A percentile compares a stretch with the other conserved stretches of the same genome.
These are phyloP conservation scores for Potorous gilbertii DNA, from an alignment of 2,797 vertebrate genomes.

Conservation along the genomic window DNA sequence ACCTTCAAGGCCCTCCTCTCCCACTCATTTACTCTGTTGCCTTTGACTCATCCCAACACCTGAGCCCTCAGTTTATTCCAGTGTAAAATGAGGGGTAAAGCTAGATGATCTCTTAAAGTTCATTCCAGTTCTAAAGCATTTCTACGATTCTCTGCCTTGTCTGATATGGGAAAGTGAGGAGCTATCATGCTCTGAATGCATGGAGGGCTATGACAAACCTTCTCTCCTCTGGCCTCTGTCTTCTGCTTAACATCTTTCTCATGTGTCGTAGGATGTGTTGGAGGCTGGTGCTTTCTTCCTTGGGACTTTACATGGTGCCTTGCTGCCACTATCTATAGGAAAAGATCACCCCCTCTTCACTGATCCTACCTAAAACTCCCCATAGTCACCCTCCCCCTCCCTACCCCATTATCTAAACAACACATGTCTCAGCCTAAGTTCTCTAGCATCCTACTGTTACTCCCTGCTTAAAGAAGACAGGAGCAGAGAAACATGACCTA, in stretches of 20 bases:
- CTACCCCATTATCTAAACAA: background rate
- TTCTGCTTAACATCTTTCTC: background rate
- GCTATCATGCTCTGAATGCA: no score
- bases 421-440: background rate
- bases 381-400: background rate
- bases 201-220: background rate
- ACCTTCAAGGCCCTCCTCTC: no score
- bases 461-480: constrained; percentile 73
- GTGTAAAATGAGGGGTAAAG: no score
- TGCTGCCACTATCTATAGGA: background rate
- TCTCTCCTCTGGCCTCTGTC: background rate
- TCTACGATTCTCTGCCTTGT: background rate
- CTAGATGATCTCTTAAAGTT: no score
- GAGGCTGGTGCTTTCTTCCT: background rate
- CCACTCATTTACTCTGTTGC: no score
- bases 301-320: background rate
- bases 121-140: background rate
- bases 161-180: no score
- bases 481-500: constrained; percentile 53
- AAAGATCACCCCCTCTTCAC: background rate
- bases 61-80: no score
- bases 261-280: background rate
- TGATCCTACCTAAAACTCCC: background rate
- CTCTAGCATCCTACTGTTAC: constrained; percentile 45
- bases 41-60: no score